phyloP scores from a whole-genome alignment of 2,888 invertebrate species.

The Ecliptopera silaceata region DNA sequence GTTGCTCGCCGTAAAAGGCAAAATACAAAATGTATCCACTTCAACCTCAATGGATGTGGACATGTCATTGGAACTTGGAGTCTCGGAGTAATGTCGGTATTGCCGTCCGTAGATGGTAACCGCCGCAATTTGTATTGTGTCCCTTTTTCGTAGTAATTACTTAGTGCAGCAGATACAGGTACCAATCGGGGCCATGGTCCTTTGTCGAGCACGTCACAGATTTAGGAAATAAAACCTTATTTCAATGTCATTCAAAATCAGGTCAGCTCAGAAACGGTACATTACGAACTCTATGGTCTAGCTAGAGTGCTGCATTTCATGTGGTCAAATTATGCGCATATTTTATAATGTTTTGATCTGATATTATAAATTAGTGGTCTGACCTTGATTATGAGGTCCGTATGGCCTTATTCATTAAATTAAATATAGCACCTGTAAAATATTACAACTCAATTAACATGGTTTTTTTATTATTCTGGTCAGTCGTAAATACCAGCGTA shows the following conservation, averaged over 20 bases:
- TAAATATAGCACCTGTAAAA: conserved; percentile 16
- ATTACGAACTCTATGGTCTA: conserved; percentile 5
- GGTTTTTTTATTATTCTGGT: neutral
- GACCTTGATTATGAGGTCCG: conserved; percentile 21
- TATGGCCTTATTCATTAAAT: conserved; percentile 15
- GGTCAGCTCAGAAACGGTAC: conserved; percentile 6
- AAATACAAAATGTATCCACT: conserved; percentile 37
- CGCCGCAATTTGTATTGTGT: conserved; percentile 46
- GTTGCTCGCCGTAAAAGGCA: conserved; percentile 34
- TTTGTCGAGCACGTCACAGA: conserved; percentile 11
- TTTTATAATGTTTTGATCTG: conserved; percentile 18
- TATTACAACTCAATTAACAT: conserved; percentile 17
- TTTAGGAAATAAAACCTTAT: conserved; percentile 13
- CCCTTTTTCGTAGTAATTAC: conserved; percentile 55
- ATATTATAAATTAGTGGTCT: conserved; percentile 22
- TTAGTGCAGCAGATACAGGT: conserved; percentile 29
- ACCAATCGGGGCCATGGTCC: conserved; percentile 29
- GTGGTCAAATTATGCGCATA: conserved; percentile 24
- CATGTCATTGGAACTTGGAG: conserved; percentile 37
- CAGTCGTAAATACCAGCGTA: neutral
- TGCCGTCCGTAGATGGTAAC: conserved; percentile 49
- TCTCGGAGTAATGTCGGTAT: conserved; percentile 45
- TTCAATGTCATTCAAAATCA: conserved; percentile 14
- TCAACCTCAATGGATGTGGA: conserved; percentile 39
- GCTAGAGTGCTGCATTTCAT: conserved; percentile 5